Evolutionary conservation across 2,797 vertebrate genomes (phyloP).

Genomic region (Caiman crocodilus): DNA sequence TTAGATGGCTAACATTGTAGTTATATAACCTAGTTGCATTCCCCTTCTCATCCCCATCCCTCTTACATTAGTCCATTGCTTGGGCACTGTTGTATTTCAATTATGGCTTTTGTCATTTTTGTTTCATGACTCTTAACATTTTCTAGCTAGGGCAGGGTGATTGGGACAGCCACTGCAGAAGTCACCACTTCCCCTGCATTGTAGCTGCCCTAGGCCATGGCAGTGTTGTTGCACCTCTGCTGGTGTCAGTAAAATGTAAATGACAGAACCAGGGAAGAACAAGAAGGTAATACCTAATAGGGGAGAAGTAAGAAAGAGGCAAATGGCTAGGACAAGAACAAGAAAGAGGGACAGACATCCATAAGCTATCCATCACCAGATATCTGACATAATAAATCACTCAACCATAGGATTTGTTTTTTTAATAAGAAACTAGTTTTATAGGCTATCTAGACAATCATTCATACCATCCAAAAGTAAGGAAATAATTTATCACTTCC

Average conservation of each 20-base stretch:
- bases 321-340: neutral
- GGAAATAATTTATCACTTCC: neutral
- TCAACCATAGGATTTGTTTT: neutral
- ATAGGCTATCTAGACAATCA: neutral
- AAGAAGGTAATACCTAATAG: conserved; percentile 26
- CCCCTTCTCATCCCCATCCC: no score
- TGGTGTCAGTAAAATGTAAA: neutral
- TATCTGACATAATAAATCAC: conserved; percentile 14
- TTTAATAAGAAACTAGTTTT: neutral
- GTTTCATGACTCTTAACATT: no score
- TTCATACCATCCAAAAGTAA: neutral
- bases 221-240: no score
- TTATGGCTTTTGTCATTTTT: no score
- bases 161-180: no score
- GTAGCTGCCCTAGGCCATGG: no score
- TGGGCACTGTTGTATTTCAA: no score
- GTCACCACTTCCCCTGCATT: no score
- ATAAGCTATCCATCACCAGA: conserved; percentile 40
- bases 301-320: conserved; percentile 23
- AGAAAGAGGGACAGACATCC: neutral
- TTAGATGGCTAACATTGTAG: no score
- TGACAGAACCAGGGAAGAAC: neutral
- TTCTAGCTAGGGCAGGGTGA: no score
- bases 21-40: no score
- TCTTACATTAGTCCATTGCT: no score